Percentiles rank a stretch among this genome's conserved stretches.
Conservation (phyloP, 2,888 invertebrate species). For the Macrosoma leucophasiata region DNA sequence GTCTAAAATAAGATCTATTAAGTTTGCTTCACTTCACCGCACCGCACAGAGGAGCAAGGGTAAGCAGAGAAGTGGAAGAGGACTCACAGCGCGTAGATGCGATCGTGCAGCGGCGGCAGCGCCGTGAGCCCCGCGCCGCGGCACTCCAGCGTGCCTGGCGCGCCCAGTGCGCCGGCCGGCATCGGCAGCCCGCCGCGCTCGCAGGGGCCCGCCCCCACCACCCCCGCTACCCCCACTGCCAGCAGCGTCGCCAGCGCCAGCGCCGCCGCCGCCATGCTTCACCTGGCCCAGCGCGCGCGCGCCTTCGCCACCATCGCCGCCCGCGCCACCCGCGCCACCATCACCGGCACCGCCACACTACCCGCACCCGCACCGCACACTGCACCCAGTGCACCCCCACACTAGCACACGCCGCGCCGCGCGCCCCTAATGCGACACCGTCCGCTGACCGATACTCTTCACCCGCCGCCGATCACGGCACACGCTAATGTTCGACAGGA, state of each 20-base stretch:
- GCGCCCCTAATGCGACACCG: background rate
- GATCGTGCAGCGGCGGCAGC: conserved; percentile 47
- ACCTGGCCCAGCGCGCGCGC: conserved; percentile 38
- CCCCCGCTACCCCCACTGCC: conserved; percentile 26
- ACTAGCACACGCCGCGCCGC: conserved; percentile 1
- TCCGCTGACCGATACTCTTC: conserved; percentile 1
- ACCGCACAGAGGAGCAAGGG: background rate
- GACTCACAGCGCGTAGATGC: conserved; percentile 46
- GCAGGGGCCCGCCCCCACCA: conserved; percentile 19
- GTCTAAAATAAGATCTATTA: too few relatives aligned
- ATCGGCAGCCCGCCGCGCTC: conserved; percentile 16
- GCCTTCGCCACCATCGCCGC: conserved; percentile 69
- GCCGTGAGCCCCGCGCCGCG: conserved; percentile 42
- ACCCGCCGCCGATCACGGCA: background rate
- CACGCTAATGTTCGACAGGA: conserved; percentile 5
- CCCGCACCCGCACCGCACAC: conserved; percentile 5
- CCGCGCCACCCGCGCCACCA: conserved; percentile 9
- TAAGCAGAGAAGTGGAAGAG: background rate
- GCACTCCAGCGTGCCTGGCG: conserved; percentile 43
- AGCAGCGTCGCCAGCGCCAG: conserved; percentile 26
- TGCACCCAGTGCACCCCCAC: conserved; percentile 1
- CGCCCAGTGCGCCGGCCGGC: conserved; percentile 37
- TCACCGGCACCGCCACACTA: conserved; percentile 4
- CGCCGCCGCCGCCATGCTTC: conserved; percentile 32
- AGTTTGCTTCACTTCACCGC: too few relatives aligned